phyloP scores from a whole-genome alignment of 2,113 vertebrate genomes.

The Probosciger aterrimus region DNA sequence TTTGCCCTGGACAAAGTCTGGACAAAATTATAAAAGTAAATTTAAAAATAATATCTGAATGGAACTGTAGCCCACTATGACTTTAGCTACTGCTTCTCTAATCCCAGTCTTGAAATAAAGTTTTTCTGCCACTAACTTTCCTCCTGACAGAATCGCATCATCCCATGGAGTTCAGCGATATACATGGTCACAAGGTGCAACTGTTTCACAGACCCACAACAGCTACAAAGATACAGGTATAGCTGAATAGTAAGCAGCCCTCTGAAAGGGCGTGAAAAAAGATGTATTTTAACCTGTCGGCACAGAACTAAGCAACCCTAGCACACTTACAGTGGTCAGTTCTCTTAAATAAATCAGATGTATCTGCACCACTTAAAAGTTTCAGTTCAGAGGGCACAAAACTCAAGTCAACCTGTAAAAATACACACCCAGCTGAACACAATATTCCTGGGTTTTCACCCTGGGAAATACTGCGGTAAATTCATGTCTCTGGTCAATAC shows the following conservation, averaged over 20 bases:
- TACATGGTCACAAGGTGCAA: accelerated
- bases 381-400: not conserved
- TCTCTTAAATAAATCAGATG: not conserved
- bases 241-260: not conserved
- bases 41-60: not conserved
- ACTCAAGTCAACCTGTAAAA: not conserved
- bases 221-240: not conserved
- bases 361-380: not conserved
- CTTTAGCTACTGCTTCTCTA: not conserved
- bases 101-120: not conserved
- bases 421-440: not conserved
- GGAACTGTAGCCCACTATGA: not conserved
- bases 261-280: not conserved
- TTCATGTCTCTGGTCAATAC: not conserved
- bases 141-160: not conserved
- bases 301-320: not conserved
- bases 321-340: not conserved
- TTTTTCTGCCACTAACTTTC: not conserved
- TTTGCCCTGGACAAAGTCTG: not conserved
- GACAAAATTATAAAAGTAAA: not conserved
- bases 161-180: not conserved
- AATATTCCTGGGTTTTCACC: not conserved
- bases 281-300: not conserved
- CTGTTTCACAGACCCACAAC: not conserved
- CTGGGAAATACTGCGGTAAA: not conserved